Evolutionary conservation across 1,140 invertebrate species (phyloP), one percentile per base, ranked within the genome.

Genomic region (Caenorhabditis latens): DNA sequence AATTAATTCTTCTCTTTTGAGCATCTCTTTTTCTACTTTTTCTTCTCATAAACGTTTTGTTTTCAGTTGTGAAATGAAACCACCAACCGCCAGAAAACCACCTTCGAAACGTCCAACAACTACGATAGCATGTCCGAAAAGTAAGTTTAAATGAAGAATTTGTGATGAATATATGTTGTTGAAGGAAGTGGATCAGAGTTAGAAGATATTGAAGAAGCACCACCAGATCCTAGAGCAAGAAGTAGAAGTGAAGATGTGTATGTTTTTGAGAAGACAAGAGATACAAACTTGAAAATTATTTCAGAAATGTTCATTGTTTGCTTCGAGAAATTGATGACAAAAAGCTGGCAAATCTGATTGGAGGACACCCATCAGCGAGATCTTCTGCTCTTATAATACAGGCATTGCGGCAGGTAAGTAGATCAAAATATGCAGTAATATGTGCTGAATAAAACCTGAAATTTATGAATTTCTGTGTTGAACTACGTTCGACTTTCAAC

Each of bases 301-400:
- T 50, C 46, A 79, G 71, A 79, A 79, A 19, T 42, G 71, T 48
- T 50, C 79, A 67, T n/a, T 86, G 86, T 53, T 50, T 86, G 3
- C 82, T 86, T 16, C 65, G 57, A 16, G 86, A 86, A n/a, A 86
- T 86, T 4, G 86, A 86, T 53, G 53, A 50, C 21, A 63, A 55
- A 11, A 86, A 86, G 21, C 24, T 86, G 79, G 48, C 75, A 11
- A 86, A 46, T 53, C 42, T 79, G 61, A 58, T 86, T 16, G 82
- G 57, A 71, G 82, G 86, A 42, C 86, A 86, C 43, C 86, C 86
- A 24, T 79, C 86, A 0, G 86, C 75, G 7, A 42, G 86, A 86
- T 58, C 65, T 2, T 79, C 86, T 16, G 86, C 86, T 5, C 24
- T 86, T 5, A 71, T 86, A 48, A 42, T 86, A 6, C 86, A 86